Evolutionary conservation across 1,140 invertebrate species (phyloP), one percentile per base, ranked within the genome.

Genomic region (Monochamus saltuarius): DNA sequence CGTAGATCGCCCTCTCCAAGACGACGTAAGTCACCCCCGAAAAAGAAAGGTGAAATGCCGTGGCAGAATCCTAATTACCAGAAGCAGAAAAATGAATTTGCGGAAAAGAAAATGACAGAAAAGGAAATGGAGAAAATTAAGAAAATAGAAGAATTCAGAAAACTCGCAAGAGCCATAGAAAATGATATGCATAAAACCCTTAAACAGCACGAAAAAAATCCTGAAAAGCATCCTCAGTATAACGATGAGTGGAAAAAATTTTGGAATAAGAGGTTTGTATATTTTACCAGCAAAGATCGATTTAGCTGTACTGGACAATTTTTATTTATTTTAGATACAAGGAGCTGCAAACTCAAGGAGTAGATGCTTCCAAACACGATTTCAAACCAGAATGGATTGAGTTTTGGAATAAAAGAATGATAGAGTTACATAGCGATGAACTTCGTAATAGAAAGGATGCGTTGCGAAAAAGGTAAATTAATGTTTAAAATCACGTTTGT

Each of bases 211-310:
- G 86, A 91, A 66, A 87, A 89, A 66, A 90, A 90, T 74, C 91
- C 91, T 0, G 90, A 94, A 68, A 92, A 92, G 66, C 91, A 92
- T 80, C 90, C 90, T 0, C 80, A 86, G 4, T 94, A 94, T 71
- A 87, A 89, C 0, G 88, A 90, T 14, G 91, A 94, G 68, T 94
- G 91, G 91, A 92, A 92, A 69, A 87, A 86, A 69, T 92, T 91
- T 71, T 74, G 73, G 73, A 74, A 74, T 54, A 64, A 57, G 47
- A 49, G 73, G 68, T 70, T 29, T 29, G 6, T 29, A 29, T 29
- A 40, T 11, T n/a, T 40, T 4, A 40, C 11, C 11, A 40, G 8
- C 11, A 8, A 8, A 2, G 8, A 40, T 40, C 8, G 38, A 40
- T 2, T n/a, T 40, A n/a, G 8, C 8, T 11, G 2, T 40, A 47